Percentiles rank a stretch among this genome's conserved stretches.
Evolutionary conservation across 2,797 vertebrate species (phyloP).

Genomic region (Schizopygopsis pylzovi): DNA sequence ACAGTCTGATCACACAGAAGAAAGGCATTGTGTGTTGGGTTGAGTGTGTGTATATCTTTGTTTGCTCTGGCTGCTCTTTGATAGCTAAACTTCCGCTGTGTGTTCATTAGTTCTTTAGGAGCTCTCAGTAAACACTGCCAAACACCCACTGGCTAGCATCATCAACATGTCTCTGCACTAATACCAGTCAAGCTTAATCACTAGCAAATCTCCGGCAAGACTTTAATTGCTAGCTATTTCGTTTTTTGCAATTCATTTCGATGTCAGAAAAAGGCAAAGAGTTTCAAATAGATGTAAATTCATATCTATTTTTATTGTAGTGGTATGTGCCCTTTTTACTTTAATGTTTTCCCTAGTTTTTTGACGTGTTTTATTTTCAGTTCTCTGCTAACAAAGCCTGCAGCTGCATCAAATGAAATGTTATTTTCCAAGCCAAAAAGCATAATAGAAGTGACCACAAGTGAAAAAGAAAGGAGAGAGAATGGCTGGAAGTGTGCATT

Average conservation of each 20-base stretch:
- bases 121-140: conserved; percentile 35
- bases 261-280: neutral
- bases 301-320: neutral
- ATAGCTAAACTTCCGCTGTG: conserved; percentile 38
- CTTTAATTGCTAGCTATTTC: conserved; percentile 35
- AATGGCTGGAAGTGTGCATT: neutral
- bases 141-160: conserved; percentile 33
- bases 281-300: neutral
- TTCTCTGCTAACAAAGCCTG: neutral
- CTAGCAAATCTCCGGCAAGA: conserved; percentile 26
- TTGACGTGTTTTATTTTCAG: neutral
- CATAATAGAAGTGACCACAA: neutral
- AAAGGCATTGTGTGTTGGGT: conserved; percentile 11
- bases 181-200: conserved; percentile 41
- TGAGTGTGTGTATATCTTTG: neutral
- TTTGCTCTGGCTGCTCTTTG: conserved; percentile 37
- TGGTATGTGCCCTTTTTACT: neutral
- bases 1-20: neutral
- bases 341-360: neutral
- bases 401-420: neutral
- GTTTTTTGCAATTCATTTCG: neutral
- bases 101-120: conserved; percentile 42
- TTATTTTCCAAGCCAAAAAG: neutral
- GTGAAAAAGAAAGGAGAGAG: neutral
- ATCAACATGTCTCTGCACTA: conserved; percentile 32